Evolutionary conservation across 2,888 invertebrate species (phyloP).

Genomic region (Phaonia tiefii): DNA sequence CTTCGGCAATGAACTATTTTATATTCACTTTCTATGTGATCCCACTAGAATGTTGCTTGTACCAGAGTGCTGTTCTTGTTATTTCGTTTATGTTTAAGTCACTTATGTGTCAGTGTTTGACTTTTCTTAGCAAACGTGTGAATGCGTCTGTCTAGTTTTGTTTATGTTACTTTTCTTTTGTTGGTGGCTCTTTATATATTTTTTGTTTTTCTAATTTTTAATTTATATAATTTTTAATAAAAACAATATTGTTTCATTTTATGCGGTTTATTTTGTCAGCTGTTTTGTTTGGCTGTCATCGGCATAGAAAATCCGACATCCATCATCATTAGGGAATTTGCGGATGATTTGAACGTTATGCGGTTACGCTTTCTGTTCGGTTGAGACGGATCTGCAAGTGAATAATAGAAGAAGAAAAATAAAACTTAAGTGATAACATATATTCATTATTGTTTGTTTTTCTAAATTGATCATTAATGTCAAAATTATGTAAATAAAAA

Average conservation of each 20-base stretch:
- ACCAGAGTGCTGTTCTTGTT: neutral
- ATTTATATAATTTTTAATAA: conserved; percentile 26
- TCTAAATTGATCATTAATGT: conserved; percentile 41
- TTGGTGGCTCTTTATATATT: conserved; percentile 45
- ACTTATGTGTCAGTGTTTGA: neutral
- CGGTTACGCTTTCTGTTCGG: conserved; percentile 4
- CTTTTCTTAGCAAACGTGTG: conserved; percentile 22
- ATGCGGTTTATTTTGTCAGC: conserved; percentile 38
- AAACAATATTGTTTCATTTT: conserved; percentile 38
- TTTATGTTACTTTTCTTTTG: conserved; percentile 35
- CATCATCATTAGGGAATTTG: conserved; percentile 15
- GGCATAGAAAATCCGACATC: conserved; percentile 24
- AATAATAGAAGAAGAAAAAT: conserved; percentile 33
- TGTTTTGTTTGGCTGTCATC: conserved; percentile 42
- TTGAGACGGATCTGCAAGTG: conserved; percentile 44
- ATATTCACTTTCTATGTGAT: conserved; percentile 8
- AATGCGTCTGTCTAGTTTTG: conserved; percentile 26
- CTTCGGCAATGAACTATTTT: conserved; percentile 34
- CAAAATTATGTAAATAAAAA: conserved; percentile 12
- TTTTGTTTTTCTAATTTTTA: conserved; percentile 41
- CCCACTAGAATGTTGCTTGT: neutral
- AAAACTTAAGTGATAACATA: conserved; percentile 12
- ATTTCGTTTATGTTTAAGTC: conserved; percentile 16
- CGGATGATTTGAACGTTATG: neutral
- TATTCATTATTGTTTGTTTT: conserved; percentile 12